Conservation (phyloP, 1,140 invertebrate genomes). For the Microplitis mediator region DNA sequence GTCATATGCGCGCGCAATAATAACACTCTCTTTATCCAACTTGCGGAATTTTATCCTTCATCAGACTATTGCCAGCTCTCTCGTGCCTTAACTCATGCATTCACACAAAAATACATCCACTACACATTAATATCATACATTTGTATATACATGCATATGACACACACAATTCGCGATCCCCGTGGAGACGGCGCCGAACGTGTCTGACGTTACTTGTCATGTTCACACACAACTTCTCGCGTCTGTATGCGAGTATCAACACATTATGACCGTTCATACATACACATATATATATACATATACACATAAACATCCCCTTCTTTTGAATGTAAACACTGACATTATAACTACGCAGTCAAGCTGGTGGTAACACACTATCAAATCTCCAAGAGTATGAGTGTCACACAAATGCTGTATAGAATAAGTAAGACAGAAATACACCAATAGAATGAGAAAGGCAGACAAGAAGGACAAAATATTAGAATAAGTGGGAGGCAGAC, state of each 20-base stretch:
- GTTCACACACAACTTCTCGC: background rate
- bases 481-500: too few relatives aligned
- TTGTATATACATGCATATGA: background rate
- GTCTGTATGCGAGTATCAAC: background rate
- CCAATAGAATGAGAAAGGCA: too few relatives aligned
- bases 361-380: background rate
- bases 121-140: background rate
- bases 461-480: too few relatives aligned
- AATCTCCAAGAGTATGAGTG: background rate
- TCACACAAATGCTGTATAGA: too few relatives aligned
- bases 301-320: background rate
- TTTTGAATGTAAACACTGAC: slow-evolving; percentile 19
- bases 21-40: slow-evolving; percentile 10
- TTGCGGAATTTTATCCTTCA: background rate
- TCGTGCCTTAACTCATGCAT: background rate
- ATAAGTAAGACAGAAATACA: too few relatives aligned
- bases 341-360: slow-evolving; percentile 28
- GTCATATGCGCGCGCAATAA: slow-evolving; percentile 32
- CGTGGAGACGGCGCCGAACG: background rate
- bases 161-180: background rate
- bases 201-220: background rate
- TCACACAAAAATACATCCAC: background rate
- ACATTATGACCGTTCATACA: background rate
- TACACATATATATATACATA: background rate
- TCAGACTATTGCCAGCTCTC: background rate